These are phyloP conservation scores for Amblyjoppa fuscipennis DNA, from an alignment of 2,888 invertebrate genomes.

Conservation along the genomic window DNA sequence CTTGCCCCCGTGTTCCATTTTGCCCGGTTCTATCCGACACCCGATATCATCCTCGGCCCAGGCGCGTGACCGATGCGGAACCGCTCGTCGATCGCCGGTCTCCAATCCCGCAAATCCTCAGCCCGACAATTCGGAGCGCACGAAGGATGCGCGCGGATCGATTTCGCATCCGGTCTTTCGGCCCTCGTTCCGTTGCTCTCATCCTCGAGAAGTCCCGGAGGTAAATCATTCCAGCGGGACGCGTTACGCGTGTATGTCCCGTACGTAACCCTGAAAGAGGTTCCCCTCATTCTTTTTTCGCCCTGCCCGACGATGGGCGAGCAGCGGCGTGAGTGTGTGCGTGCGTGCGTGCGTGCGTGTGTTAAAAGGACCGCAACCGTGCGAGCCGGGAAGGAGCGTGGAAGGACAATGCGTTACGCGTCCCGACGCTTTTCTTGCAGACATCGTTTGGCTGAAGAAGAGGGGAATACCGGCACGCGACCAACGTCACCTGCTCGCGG, in stretches of 20 bases:
- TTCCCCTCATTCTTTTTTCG: slow-evolving; percentile 47
- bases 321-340: slow-evolving; percentile 24
- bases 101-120: background rate
- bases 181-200: slow-evolving; percentile 42
- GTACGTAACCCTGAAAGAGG: slow-evolving; percentile 22
- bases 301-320: slow-evolving; percentile 26
- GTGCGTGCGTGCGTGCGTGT: slow-evolving; percentile 13
- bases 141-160: slow-evolving; percentile 34
- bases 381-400: slow-evolving; percentile 75
- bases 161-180: slow-evolving; percentile 56
- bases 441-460: slow-evolving; percentile 63
- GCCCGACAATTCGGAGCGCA: background rate
- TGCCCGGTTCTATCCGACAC: background rate
- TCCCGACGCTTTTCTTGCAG: slow-evolving; percentile 82
- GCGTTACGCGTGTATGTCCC: slow-evolving; percentile 1
- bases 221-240: slow-evolving; percentile 28
- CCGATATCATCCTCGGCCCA: background rate
- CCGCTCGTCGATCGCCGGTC: slow-evolving; percentile 7
- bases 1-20: background rate
- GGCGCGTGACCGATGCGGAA: background rate
- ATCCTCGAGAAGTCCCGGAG: slow-evolving; percentile 22
- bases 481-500: slow-evolving; percentile 84
- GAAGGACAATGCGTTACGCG: slow-evolving; percentile 78
- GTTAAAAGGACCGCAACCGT: slow-evolving; percentile 80
- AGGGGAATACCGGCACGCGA: slow-evolving; percentile 83